Percentiles rank a stretch among this genome's conserved stretches.
These are phyloP conservation scores for Falco biarmicus DNA, from an alignment of 2,797 vertebrate species.

Conservation along the genomic window DNA sequence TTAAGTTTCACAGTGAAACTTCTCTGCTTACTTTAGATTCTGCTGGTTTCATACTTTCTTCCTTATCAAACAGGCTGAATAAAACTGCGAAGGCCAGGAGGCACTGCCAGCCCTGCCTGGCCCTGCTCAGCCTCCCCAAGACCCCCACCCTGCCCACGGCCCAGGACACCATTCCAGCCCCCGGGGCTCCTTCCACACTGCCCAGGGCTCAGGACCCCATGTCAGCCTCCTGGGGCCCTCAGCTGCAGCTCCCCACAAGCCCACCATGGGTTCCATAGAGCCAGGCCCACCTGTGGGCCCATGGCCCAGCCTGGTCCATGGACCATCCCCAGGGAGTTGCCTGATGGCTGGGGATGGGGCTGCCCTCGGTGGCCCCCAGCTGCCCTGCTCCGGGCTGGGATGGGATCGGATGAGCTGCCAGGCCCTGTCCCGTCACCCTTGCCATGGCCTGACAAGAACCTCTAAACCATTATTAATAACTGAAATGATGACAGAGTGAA, in stretches of 20 bases:
- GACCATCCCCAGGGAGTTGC: neutral
- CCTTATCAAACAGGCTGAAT: neutral
- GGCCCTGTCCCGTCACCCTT: neutral
- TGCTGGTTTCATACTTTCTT: neutral
- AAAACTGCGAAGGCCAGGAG: neutral
- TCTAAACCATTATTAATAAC: neutral
- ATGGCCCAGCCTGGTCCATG: neutral
- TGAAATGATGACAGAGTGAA: neutral
- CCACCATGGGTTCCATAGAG: neutral
- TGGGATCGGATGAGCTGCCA: neutral
- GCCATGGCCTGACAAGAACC: neutral
- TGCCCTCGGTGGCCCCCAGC: neutral
- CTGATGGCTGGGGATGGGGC: fast-evolving
- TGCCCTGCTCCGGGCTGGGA: neutral
- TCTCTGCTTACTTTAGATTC: neutral
- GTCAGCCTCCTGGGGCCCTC: neutral
- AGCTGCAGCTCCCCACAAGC: neutral
- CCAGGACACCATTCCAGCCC: neutral
- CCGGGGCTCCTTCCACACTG: neutral
- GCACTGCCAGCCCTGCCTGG: neutral
- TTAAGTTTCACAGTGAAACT: neutral
- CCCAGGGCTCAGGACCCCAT: neutral
- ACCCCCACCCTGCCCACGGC: fast-evolving
- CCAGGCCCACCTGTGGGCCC: neutral
- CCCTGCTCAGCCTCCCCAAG: neutral